Conservation (phyloP, 2,797 vertebrate genomes). For the Sebastes nivosus region DNA sequence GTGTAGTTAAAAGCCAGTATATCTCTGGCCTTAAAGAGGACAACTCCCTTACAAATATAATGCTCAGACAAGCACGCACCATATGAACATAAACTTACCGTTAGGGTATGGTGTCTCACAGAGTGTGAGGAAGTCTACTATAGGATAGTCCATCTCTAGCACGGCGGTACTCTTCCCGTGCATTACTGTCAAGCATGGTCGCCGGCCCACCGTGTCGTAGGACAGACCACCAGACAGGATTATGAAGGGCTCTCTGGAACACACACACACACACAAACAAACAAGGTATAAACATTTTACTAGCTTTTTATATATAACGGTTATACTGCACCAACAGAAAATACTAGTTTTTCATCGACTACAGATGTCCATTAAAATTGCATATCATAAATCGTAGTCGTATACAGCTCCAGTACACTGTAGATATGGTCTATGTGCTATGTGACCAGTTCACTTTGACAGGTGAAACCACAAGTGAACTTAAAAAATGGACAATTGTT, state of each 20-base stretch:
- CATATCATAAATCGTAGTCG: background rate
- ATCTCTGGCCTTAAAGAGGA: background rate
- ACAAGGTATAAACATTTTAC: background rate
- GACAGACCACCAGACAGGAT: slow-evolving; percentile 97
- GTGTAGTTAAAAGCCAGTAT: no score
- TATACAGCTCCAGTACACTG: background rate
- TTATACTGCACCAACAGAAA: background rate
- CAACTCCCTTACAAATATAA: background rate
- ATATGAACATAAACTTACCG: slow-evolving; percentile 66
- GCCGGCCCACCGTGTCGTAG: slow-evolving; percentile 95
- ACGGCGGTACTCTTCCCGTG: slow-evolving; percentile 98
- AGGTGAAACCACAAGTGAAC: background rate
- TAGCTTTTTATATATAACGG: background rate
- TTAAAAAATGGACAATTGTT: background rate
- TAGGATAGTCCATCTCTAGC: slow-evolving; percentile 98
- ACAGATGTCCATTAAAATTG: background rate
- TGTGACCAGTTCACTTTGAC: background rate
- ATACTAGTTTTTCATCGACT: background rate
- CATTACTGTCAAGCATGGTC: slow-evolving; percentile 98
- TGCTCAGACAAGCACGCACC: background rate
- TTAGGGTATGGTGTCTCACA: slow-evolving; percentile 98
- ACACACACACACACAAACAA: slow-evolving; percentile 5
- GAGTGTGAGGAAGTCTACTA: slow-evolving; percentile 97
- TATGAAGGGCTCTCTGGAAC: slow-evolving; percentile 90
- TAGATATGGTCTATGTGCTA: background rate